Evolutionary conservation across 2,888 invertebrate species (phyloP).

Genomic region (Cataglyphis livida): DNA sequence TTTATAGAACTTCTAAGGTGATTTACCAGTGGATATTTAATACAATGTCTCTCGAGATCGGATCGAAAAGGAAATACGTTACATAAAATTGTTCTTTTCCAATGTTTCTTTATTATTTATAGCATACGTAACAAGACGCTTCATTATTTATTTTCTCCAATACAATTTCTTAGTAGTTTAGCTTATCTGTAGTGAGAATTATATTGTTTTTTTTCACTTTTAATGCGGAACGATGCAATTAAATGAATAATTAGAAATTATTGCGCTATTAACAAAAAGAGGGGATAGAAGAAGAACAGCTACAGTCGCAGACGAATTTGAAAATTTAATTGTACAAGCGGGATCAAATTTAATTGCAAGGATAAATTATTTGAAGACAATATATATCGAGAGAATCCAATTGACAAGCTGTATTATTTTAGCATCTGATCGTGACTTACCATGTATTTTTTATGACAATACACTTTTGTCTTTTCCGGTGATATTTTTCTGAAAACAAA

Average conservation of each 20-base stretch:
- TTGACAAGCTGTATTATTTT: background rate
- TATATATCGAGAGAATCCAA: background rate
- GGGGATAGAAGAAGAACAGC: background rate
- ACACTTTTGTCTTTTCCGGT: background rate
- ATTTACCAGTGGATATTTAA: constrained; percentile 21
- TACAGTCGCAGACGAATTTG: background rate
- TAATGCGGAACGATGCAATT: background rate
- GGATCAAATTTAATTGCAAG: background rate
- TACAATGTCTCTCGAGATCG: background rate
- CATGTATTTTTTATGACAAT: background rate
- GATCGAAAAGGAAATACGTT: background rate
- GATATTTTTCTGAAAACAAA: background rate
- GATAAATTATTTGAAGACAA: constrained; percentile 7
- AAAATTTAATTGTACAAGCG: constrained; percentile 5
- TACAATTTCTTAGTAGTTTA: constrained; percentile 14
- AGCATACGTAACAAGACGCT: constrained; percentile 19
- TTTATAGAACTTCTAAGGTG: background rate
- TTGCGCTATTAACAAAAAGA: background rate
- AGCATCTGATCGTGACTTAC: background rate
- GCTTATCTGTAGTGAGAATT: constrained; percentile 3
- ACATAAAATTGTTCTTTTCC: constrained; percentile 12
- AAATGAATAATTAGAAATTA: background rate
- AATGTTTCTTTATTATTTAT: constrained; percentile 16
- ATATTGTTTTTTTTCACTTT: background rate
- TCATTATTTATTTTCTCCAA: constrained; percentile 14